phyloP scores from a whole-genome alignment of 2,113 vertebrate genomes.

The Vidua chalybeata region DNA sequence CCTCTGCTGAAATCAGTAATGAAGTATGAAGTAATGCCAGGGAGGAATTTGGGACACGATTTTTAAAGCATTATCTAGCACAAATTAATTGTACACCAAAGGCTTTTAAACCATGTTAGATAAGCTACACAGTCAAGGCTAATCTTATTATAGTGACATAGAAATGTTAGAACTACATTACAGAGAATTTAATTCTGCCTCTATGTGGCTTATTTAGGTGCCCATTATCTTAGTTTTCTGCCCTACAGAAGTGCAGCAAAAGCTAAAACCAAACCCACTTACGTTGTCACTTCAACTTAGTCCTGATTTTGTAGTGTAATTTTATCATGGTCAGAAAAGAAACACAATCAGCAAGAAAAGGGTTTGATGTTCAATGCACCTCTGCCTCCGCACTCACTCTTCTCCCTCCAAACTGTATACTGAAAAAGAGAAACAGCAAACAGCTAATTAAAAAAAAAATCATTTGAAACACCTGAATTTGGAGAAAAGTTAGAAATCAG shows the following conservation, averaged over 20 bases:
- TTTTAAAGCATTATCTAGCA: not conserved
- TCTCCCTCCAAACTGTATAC: not conserved
- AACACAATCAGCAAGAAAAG: conserved; percentile 21
- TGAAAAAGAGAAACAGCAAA: not conserved
- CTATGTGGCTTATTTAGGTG: not conserved
- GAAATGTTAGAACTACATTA: conserved; percentile 1
- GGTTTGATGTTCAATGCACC: not conserved
- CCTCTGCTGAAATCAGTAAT: not conserved
- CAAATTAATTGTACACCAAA: conserved; percentile 15
- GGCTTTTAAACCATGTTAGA: not conserved
- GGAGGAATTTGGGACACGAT: not conserved
- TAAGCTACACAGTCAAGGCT: not conserved
- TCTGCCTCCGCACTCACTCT: not conserved
- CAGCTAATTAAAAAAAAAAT: not conserved
- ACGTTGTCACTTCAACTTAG: not conserved
- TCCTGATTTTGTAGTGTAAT: not conserved
- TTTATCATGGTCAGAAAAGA: conserved; percentile 17
- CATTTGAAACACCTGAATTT: not conserved
- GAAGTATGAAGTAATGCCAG: not conserved
- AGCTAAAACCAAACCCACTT: conserved; percentile 14
- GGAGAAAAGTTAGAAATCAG: not conserved
- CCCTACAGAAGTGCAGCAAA: not conserved
- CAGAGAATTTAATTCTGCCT: conserved; percentile 10
- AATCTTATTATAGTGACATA: not conserved
- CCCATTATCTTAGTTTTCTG: not conserved